Evolutionary conservation across 2,113 vertebrate genomes (phyloP).

Genomic region (Strix uralensis): DNA sequence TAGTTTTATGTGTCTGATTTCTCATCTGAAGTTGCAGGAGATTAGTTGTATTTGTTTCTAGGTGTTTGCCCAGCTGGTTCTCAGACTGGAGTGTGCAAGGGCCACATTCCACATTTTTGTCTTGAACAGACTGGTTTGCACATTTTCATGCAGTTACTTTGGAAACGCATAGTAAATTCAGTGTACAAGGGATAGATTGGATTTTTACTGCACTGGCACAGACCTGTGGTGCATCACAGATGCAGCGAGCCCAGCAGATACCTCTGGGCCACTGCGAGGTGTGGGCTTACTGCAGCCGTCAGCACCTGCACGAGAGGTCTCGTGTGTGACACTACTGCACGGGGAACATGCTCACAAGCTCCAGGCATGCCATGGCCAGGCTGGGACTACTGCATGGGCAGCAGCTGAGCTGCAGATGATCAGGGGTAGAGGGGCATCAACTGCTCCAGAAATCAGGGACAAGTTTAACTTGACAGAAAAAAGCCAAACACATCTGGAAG

Average conservation of each 20-base stretch:
- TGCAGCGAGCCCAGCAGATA: not conserved
- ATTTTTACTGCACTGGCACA: not conserved
- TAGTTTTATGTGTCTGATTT: not conserved
- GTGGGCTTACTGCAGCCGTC: accelerated
- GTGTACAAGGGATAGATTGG: not conserved
- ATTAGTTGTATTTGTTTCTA: not conserved
- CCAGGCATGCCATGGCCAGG: too few species aligned
- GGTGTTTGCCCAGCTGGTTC: not conserved
- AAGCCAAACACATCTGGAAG: not conserved
- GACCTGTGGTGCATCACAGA: accelerated
- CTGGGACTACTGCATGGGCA: too few species aligned
- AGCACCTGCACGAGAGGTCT: accelerated
- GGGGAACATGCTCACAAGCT: accelerated
- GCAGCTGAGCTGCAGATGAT: not conserved
- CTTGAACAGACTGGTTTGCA: not conserved
- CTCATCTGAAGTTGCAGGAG: not conserved
- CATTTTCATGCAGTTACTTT: not conserved
- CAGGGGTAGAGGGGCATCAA: not conserved
- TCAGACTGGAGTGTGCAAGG: not conserved
- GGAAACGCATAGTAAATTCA: not conserved
- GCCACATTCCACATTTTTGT: not conserved
- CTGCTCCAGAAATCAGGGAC: not conserved
- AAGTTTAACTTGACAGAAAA: not conserved
- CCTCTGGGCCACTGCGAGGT: not conserved
- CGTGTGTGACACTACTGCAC: accelerated